A percentile compares a stretch with the other conserved stretches of the same genome.
These are phyloP conservation scores for Atrina japonica DNA, from an alignment of 2,888 invertebrate genomes.

Conservation along the genomic window DNA sequence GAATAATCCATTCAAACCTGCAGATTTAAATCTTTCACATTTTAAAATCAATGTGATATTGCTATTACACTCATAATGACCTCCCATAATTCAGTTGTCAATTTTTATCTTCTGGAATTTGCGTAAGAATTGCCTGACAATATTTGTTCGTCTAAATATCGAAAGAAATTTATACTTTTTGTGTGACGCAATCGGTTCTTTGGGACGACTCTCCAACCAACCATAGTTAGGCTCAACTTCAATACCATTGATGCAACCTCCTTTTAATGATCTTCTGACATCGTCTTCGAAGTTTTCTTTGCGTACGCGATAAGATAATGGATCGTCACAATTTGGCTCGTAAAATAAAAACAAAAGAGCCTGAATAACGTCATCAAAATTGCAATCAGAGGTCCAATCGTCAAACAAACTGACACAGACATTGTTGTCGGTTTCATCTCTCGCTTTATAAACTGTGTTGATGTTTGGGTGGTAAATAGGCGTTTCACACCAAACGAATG, in stretches of 20 bases:
- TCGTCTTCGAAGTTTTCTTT: conserved; percentile 11
- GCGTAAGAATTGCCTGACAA: too few relatives aligned
- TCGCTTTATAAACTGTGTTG: not conserved
- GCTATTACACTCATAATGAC: too few relatives aligned
- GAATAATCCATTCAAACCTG: too few relatives aligned
- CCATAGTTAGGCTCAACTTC: conserved; percentile 11
- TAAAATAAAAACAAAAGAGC: conserved; percentile 19
- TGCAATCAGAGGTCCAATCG: conserved; percentile 1
- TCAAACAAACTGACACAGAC: conserved; percentile 16
- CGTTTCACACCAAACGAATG: conserved; percentile 8
- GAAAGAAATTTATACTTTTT: too few relatives aligned
- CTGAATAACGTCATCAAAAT: conserved; percentile 20
- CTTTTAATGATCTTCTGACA: conserved; percentile 16
- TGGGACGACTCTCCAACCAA: not conserved
- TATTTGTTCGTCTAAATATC: too few relatives aligned
- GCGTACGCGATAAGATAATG: not conserved
- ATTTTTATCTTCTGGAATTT: too few relatives aligned
- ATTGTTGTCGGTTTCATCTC: not conserved
- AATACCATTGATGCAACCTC: conserved; percentile 14
- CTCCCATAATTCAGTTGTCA: too few relatives aligned
- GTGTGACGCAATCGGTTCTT: too few relatives aligned
- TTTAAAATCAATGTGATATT: too few relatives aligned
- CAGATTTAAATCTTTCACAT: too few relatives aligned
- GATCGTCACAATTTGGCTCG: conserved; percentile 23
- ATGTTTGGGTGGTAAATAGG: conserved; percentile 31